Evolutionary conservation across 2,888 invertebrate genomes (phyloP).

Genomic region (Dryobota labecula): DNA sequence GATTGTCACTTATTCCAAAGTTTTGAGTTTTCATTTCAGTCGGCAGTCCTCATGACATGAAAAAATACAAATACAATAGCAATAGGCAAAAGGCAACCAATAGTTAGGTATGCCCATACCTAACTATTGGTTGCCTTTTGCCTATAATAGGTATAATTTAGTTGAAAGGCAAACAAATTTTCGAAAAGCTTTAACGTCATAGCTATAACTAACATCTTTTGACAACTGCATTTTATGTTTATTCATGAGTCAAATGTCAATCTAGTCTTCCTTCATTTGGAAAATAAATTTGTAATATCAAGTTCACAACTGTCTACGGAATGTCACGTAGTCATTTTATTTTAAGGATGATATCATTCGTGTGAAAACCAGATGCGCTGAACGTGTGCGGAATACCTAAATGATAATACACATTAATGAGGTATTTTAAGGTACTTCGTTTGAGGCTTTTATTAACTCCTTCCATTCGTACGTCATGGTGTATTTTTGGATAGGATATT

Average conservation of each 20-base stretch:
- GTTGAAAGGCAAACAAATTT: too few species aligned
- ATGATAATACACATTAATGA: conserved; percentile 1
- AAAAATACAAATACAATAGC: too few species aligned
- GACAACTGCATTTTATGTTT: conserved; percentile 20
- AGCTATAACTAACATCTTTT: not conserved
- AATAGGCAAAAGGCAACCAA: too few species aligned
- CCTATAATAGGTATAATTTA: too few species aligned
- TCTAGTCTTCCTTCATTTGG: not conserved
- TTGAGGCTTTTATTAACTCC: conserved; percentile 10
- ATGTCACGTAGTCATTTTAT: conserved; percentile 45
- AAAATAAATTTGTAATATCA: conserved; percentile 13
- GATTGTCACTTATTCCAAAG: too few species aligned
- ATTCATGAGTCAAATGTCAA: conserved; percentile 5
- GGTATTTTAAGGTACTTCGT: not conserved
- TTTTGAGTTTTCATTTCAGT: too few species aligned
- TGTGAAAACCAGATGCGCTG: conserved; percentile 20
- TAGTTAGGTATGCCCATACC: too few species aligned
- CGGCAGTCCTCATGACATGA: too few species aligned
- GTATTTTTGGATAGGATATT: conserved; percentile 8
- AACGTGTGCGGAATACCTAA: conserved; percentile 38
- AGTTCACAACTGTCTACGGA: conserved; percentile 33
- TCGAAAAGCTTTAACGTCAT: not conserved
- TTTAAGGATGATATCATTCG: conserved; percentile 55
- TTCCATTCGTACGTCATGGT: not conserved
- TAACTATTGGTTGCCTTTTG: too few species aligned